Percentiles rank a stretch among this genome's conserved stretches.
Evolutionary conservation across 2,888 invertebrate genomes (phyloP).

Genomic region (Drosophila melanosoma): DNA sequence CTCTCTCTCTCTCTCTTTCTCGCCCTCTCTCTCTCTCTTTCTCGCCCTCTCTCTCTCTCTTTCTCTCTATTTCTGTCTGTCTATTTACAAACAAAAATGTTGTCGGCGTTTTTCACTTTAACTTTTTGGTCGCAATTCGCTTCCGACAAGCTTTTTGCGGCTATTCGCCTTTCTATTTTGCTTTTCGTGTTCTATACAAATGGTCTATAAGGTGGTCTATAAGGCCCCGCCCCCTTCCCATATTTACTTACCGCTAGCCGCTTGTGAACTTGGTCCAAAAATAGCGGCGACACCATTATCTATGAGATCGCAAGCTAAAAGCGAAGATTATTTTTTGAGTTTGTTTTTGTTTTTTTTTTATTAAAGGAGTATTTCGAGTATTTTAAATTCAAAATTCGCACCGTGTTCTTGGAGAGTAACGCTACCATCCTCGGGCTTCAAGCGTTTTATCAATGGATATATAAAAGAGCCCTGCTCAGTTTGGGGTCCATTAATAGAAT

Average conservation of each 20-base stretch:
- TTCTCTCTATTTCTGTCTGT: slow-evolving; percentile 27
- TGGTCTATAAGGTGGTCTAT: too few species aligned
- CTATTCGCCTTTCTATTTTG: slow-evolving; percentile 54
- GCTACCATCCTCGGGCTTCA: slow-evolving; percentile 73
- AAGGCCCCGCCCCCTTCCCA: not conserved
- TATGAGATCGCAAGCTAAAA: slow-evolving; percentile 88
- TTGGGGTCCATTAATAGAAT: slow-evolving; percentile 82
- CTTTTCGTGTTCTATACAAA: slow-evolving; percentile 62
- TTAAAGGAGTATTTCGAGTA: not conserved
- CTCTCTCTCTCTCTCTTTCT: fast-evolving
- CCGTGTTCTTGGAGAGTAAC: slow-evolving; percentile 80
- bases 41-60: not conserved
- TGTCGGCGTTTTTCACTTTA: slow-evolving; percentile 5
- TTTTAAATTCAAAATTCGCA: slow-evolving; percentile 31
- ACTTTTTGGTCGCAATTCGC: slow-evolving; percentile 30
- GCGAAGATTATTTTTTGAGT: slow-evolving; percentile 7
- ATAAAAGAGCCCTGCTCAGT: slow-evolving; percentile 73
- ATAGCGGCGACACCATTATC: slow-evolving; percentile 89
- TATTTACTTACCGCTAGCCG: slow-evolving; percentile 79
- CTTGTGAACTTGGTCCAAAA: slow-evolving; percentile 88
- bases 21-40: not conserved
- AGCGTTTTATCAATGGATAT: slow-evolving; percentile 75
- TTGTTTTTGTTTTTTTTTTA: not conserved
- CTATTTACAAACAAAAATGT: slow-evolving; percentile 59
- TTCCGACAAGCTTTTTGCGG: slow-evolving; percentile 19